Percentiles rank a stretch among this genome's conserved stretches.
Evolutionary conservation across 1,140 invertebrate genomes (phyloP).

Genomic region (Trichonephila clavipes): DNA sequence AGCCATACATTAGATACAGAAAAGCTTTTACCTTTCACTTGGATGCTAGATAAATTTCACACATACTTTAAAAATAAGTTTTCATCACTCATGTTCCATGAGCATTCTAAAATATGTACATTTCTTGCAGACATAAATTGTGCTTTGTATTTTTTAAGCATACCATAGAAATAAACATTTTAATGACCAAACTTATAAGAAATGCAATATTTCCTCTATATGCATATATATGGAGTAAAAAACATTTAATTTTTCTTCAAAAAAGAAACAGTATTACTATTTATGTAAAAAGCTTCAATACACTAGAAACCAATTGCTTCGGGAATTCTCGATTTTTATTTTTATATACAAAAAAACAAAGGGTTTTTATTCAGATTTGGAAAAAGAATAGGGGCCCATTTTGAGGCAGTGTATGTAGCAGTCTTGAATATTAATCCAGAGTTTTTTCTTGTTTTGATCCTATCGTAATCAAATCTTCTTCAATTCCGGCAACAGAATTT

Average conservation of each 20-base stretch:
- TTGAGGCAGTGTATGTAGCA: neutral
- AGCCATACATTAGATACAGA: too few species aligned
- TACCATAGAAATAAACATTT: too few species aligned
- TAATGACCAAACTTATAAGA: too few species aligned
- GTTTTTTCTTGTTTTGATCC: constrained; percentile 29
- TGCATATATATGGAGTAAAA: neutral
- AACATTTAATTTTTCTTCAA: neutral
- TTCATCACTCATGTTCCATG: too few species aligned
- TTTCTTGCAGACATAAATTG: too few species aligned
- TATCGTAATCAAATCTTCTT: constrained; percentile 30
- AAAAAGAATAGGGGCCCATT: neutral
- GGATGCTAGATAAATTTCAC: too few species aligned
- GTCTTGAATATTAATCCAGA: constrained; percentile 19
- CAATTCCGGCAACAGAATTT: constrained; percentile 1
- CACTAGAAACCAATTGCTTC: neutral
- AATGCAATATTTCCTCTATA: neutral
- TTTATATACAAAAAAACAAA: neutral
- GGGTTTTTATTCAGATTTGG: neutral
- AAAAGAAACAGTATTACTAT: neutral
- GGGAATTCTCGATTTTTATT: neutral
- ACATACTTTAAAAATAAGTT: too few species aligned
- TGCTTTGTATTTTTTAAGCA: too few species aligned
- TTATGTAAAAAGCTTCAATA: neutral
- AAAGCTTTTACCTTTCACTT: too few species aligned
- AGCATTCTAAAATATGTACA: too few species aligned